A percentile compares a stretch with the other conserved stretches of the same genome.
Conservation (phyloP, 1,140 invertebrate species). For the Drosophila lowei region DNA sequence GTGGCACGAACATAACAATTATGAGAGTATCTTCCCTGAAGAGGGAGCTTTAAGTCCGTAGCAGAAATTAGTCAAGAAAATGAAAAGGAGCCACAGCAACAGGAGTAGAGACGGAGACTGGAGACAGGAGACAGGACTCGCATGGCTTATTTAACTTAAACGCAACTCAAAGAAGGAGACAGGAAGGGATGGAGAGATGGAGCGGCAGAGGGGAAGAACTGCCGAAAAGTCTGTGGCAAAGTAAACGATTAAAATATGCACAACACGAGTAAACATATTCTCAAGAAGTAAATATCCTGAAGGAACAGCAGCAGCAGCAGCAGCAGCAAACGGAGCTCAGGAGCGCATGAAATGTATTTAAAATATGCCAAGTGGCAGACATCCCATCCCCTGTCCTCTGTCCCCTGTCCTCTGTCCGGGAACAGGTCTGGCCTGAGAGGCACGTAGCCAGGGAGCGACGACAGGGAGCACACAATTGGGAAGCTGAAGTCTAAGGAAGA, state of each 20-base stretch:
- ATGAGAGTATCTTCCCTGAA: background rate
- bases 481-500: conserved; percentile 7
- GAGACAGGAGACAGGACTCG: conserved; percentile 31
- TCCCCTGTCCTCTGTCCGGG: conserved; percentile 2
- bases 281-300: conserved; percentile 83
- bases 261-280: conserved; percentile 83
- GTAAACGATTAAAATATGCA: conserved; percentile 83
- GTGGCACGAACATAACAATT: conserved; percentile 47
- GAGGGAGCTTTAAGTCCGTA: conserved; percentile 41
- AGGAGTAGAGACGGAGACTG: too few species aligned
- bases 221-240: conserved; percentile 67
- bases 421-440: conserved; percentile 17
- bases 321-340: conserved; percentile 64
- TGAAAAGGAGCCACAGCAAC: background rate
- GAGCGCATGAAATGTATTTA: conserved; percentile 83
- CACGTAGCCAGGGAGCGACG: conserved; percentile 67
- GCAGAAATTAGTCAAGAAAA: conserved; percentile 39
- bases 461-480: conserved; percentile 45
- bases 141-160: conserved; percentile 79
- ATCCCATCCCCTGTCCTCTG: conserved; percentile 10
- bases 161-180: conserved; percentile 69
- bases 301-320: conserved; percentile 52
- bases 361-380: conserved; percentile 81
- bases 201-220: conserved; percentile 10
- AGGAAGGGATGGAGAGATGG: background rate